phyloP scores from a whole-genome alignment of 1,140 invertebrate genomes.

The Pogonomyrmex californicus region DNA sequence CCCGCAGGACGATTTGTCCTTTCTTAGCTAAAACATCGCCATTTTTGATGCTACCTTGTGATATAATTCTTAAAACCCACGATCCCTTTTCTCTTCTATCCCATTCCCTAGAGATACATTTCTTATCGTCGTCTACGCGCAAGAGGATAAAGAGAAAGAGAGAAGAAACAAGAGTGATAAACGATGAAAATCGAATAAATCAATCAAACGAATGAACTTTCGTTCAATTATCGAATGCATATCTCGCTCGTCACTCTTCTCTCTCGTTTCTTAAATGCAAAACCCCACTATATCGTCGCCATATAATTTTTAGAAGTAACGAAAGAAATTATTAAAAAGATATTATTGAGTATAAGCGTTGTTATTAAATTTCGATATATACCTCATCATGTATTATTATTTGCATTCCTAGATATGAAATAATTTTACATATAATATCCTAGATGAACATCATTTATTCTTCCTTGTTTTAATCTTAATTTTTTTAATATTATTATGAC shows the following conservation, averaged over 20 bases:
- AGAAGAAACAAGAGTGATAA: not conserved
- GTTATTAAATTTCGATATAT: slow-evolving; percentile 51
- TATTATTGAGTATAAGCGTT: slow-evolving; percentile 76
- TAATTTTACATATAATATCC: not conserved
- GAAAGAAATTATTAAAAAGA: slow-evolving; percentile 71
- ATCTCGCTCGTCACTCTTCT: slow-evolving; percentile 5
- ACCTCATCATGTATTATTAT: slow-evolving; percentile 22
- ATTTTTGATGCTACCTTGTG: slow-evolving; percentile 69
- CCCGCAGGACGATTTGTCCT: slow-evolving; percentile 45
- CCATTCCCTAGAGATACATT: slow-evolving; percentile 27
- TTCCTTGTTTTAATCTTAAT: not conserved
- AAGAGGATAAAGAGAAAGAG: slow-evolving; percentile 10
- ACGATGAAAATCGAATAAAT: not conserved
- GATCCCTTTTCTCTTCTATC: slow-evolving; percentile 38
- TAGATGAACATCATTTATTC: not conserved
- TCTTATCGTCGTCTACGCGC: slow-evolving; percentile 41
- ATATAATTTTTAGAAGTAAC: slow-evolving; percentile 81
- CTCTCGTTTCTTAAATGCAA: slow-evolving; percentile 52
- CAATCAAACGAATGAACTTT: not conserved
- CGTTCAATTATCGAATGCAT: not conserved
- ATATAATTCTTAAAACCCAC: slow-evolving; percentile 67
- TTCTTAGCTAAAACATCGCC: slow-evolving; percentile 60
- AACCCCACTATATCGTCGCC: slow-evolving; percentile 76
- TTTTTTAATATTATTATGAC: not conserved
- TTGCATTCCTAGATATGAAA: not conserved